A percentile compares a stretch with the other conserved stretches of the same genome.
These are phyloP conservation scores for Climacteris rufus DNA, from an alignment of 2,113 vertebrate genomes.

Conservation along the genomic window DNA sequence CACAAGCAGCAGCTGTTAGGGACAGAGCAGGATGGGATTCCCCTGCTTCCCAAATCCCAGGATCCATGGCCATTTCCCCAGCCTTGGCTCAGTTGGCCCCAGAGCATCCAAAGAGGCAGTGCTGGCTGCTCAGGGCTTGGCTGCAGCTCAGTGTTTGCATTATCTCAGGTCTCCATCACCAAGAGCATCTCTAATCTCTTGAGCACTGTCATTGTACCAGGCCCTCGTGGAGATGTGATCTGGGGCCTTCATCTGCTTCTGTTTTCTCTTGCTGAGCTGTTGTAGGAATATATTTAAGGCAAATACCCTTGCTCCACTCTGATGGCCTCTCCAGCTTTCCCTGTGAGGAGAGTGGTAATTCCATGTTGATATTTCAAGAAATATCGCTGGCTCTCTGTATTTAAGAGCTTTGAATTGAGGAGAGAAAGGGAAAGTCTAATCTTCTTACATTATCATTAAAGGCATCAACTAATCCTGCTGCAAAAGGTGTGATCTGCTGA, in stretches of 20 bases:
- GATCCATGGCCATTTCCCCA: not conserved
- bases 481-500: slow-evolving; percentile 29
- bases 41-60: not conserved
- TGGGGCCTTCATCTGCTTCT: not conserved
- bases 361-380: not conserved
- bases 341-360: not conserved
- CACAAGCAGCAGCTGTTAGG: not conserved
- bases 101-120: not conserved
- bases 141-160: not conserved
- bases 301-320: not conserved
- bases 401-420: not conserved
- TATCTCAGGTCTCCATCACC: not conserved
- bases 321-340: not conserved
- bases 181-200: not conserved
- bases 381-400: not conserved
- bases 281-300: not conserved
- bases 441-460: slow-evolving; percentile 52
- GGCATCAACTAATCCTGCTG: slow-evolving; percentile 37
- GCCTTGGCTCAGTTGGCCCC: not conserved
- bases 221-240: not conserved
- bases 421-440: slow-evolving; percentile 30
- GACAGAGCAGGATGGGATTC: not conserved
- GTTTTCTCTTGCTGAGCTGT: not conserved
- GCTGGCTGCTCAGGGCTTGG: not conserved
- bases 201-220: not conserved